Evolutionary conservation across 2,113 vertebrate species (phyloP), one percentile per base, ranked within the genome.

Genomic region (Leptosomus discolor): DNA sequence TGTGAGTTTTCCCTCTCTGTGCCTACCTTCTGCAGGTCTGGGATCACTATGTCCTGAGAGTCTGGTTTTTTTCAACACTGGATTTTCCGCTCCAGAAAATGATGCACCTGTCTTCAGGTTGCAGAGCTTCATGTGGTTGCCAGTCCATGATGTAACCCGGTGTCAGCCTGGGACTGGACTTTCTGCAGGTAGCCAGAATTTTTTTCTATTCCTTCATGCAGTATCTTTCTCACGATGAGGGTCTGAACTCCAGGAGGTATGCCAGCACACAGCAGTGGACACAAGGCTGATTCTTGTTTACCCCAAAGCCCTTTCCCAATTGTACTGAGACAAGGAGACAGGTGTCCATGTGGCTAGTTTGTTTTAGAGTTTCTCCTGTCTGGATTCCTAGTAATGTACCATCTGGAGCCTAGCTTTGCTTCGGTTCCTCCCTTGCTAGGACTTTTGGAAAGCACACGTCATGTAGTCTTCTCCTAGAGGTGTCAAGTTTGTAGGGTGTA

Each of bases 401-500:
- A 88, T 86, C 94, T 96, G 90, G 94, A 97, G 81, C 79, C 36
- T 12, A 41, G 82, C 75, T 94, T 63, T 97, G 46, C 95, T 96
- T 96, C 85, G 73, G 71, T 92, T 96, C 94, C 88, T 94, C 89
- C 36, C 68, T 46, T 26, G 37, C 68, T 71, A 30, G 58, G 63
- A 76, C 91, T 94, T 96, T 85, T 93, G 93, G 96, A 92, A 96
- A 94, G 85, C 56, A 85, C 50, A 48, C 3, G 2, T 85, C 88
- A 81, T 53, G 61, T 39, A 51, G 91, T 93, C 91, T 97, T 97
- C 92, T 97, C 76, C 91, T 89, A 92, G 95, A 96, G 58, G 69
- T 91, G 90, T 78, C 67, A 94, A 50, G 73, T 94, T 95, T 94
- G 90, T 96, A 63, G 88, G 91, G 80, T 94, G 88, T 76, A 96